Conservation (phyloP, 2,797 vertebrate species). For the Tauraco hartlaubi region DNA sequence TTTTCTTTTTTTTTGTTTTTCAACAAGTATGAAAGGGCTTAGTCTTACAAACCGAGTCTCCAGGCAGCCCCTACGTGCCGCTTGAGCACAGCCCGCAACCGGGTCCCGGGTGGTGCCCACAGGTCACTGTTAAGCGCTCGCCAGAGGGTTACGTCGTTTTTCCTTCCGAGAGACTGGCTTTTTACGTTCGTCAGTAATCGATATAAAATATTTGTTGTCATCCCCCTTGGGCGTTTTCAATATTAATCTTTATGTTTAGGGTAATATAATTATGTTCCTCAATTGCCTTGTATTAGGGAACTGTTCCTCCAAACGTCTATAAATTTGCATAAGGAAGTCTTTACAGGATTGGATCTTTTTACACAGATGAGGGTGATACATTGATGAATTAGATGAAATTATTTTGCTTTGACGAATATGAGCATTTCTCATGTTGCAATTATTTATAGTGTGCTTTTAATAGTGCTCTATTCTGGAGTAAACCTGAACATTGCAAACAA, state of each 20-base stretch:
- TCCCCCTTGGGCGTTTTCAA: background rate
- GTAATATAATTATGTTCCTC: background rate
- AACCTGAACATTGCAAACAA: background rate
- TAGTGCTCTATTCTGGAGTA: background rate
- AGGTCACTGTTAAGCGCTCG: rapidly evolving
- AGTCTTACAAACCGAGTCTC: rapidly evolving
- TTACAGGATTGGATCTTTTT: background rate
- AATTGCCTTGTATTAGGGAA: background rate
- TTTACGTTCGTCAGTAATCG: too few relatives aligned
- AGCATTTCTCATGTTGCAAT: background rate
- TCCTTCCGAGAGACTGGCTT: background rate
- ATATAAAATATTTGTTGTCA: background rate
- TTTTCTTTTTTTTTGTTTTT: rapidly evolving
- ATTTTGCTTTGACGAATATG: background rate
- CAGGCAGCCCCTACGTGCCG: background rate
- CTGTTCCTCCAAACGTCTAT: rapidly evolving
- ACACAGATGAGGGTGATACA: too few relatives aligned
- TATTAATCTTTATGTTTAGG: background rate
- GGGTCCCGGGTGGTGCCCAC: rapidly evolving
- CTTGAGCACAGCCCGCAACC: background rate
- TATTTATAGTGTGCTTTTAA: background rate
- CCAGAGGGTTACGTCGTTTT: rapidly evolving
- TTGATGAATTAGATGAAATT: background rate
- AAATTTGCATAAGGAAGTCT: background rate
- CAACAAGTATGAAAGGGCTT: rapidly evolving